These are phyloP conservation scores for Cyphomyrmex costatus DNA, from an alignment of 1,140 invertebrate species.

Conservation along the genomic window DNA sequence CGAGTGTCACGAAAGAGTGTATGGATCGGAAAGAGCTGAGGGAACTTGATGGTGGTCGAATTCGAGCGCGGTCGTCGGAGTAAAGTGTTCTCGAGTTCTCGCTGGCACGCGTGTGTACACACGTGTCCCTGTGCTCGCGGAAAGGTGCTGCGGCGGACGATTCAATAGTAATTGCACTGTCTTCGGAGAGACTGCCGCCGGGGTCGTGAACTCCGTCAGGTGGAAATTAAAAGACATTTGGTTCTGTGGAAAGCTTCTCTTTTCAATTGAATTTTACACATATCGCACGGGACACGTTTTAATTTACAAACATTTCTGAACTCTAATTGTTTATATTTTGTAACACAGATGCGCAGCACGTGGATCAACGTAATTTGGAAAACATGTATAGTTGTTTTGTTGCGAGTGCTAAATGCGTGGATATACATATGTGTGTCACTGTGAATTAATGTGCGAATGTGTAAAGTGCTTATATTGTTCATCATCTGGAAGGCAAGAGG, in stretches of 20 bases:
- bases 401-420: constrained; percentile 27
- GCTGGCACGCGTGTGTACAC: constrained; percentile 35
- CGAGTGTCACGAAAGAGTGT: constrained; percentile 54
- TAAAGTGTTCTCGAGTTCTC: constrained; percentile 53
- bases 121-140: constrained; percentile 26
- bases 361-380: not conserved
- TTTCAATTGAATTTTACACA: not conserved
- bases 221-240: constrained; percentile 28
- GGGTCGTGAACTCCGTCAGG: constrained; percentile 7
- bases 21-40: constrained; percentile 24
- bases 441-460: constrained; percentile 34
- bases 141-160: constrained; percentile 10
- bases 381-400: not conserved
- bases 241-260: not conserved
- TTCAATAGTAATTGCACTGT: constrained; percentile 56
- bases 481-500: constrained; percentile 6
- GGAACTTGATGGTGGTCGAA: constrained; percentile 44
- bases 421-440: not conserved
- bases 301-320: not conserved
- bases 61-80: constrained; percentile 30
- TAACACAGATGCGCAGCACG: not conserved
- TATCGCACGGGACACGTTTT: not conserved
- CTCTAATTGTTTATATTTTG: not conserved
- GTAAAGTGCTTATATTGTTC: constrained; percentile 35
- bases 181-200: not conserved